Base-by-base conservation (phyloP, 2,888 invertebrate genomes). In the Eristalinus aeneus region DNA sequence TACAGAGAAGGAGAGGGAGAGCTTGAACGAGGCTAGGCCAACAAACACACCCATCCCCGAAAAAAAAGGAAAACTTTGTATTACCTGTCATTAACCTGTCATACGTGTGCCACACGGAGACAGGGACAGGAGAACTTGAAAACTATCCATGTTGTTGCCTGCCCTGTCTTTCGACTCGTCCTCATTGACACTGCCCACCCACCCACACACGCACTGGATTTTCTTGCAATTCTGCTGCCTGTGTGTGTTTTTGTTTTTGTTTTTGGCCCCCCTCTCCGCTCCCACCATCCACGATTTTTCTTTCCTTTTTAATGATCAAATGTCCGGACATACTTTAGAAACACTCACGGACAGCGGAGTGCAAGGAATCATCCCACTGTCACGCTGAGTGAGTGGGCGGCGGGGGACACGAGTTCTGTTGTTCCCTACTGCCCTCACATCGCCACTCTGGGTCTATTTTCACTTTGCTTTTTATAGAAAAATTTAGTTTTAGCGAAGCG, bases 1-100 rank as follows among this genome's bases (percentile, higher is more conserved):
- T 12, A 8, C n/a, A 3, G 71, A 0, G 34, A n/a, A 60, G 60
- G 20, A 23, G 53, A 9, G 20, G 31, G 12, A 8, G 27, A 27
- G n/a, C n/a, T n/a, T 20, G 11, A 23, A 12, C 22, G 6, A 23
- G 6, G 23, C 8, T 11, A 20, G 20, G 60, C 56, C 23, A 56
- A 56, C 56, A 56, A 60, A 68, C 23, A 68, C 23, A 31, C 56
- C 10, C 32, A 11, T 56, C 23, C n/a, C 56, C 56, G 23, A 56
- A 39, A 22, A 61, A 69, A 46, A 64, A 71, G 27, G 31, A 65
- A 74, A 78, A 73, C 61, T 61, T 69, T 69, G 64, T 68, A 74
- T 78, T 78, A 78, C 79, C 83, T 79, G 83, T 78, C 83, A 79
- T 83, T 79, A 83, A 83, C 83, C 83, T 83, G 74, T 79, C 78